Evolutionary conservation across 1,140 invertebrate genomes (phyloP), one percentile per base, ranked within the genome.

Genomic region (Plutomurus gul): DNA sequence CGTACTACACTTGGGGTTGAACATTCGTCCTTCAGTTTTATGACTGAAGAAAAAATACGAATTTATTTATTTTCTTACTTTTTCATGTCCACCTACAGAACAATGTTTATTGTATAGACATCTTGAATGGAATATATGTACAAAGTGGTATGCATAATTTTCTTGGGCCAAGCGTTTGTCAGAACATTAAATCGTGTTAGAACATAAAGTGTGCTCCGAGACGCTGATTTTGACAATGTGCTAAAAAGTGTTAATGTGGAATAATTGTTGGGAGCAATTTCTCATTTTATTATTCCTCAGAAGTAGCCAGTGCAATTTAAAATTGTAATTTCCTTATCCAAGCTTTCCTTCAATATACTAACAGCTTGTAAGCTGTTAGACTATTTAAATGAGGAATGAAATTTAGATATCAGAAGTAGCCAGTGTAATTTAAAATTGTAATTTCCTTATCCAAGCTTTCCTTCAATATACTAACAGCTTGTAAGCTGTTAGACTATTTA

Each of bases 21-120:
- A 72, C 36, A 43, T 40, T 72, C 70, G 70, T 72, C 70, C 36
- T 39, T 43, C 39, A 72, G 25, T 43, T 72, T 72, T 72, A 39
- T 40, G 70, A 72, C 70, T 40, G 22, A 43, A 22, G 65, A 71
- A 72, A 72, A 72, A 37, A 39, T 25, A 72, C 36, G 25, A 43
- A n/a, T n/a, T 18, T 51, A 22, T 30, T 25, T 25, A 5, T 25
- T 72, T 72, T 72, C 18, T 33, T 7, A 30, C 27, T 25, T 30
- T 33, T 33, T 22, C 56, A 65, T 30, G 33, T 11, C n/a, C 18
- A 65, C 56, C 30, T 65, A n/a, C 36, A 65, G n/a, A 33, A 33
- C 25, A 30, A 65, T 36, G 36, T 33, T 65, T 65, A 65, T 16
- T 65, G 56, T 30, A 43, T n/a, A n/a, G n/a, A n/a, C 39, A 43